phyloP scores from a whole-genome alignment of 1,140 invertebrate species.

The Calliphora vicina region DNA sequence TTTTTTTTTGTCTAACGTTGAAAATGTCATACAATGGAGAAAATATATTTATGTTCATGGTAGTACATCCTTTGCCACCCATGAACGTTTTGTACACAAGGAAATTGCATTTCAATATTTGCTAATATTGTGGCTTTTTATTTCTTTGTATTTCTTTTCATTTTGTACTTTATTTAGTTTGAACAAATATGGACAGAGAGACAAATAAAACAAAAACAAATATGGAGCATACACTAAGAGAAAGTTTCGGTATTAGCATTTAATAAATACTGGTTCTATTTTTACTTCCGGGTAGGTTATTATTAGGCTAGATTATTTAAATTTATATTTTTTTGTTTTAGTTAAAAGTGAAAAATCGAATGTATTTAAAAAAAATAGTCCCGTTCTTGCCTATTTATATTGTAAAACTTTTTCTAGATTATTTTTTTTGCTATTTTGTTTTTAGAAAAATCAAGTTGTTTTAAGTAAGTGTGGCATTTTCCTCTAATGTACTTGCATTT shows the following conservation, averaged over 20 bases:
- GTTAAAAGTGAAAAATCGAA: no score
- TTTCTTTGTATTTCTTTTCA: not conserved
- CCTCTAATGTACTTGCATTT: not conserved
- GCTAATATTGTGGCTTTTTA: conserved; percentile 15
- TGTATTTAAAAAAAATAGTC: no score
- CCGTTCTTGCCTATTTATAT: not conserved
- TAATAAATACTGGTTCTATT: no score
- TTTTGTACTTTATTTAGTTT: not conserved
- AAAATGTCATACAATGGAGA: not conserved
- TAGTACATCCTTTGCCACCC: not conserved
- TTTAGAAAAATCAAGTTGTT: not conserved
- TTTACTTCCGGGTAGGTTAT: no score
- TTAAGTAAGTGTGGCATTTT: conserved; percentile 13
- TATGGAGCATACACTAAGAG: no score
- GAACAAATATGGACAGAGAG: no score
- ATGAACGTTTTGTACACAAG: not conserved
- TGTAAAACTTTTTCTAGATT: not conserved
- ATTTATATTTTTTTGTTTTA: no score
- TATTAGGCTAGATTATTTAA: no score
- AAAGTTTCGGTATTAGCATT: no score
- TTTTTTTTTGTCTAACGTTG: not conserved
- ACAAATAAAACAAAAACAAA: no score
- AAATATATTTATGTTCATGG: no score
- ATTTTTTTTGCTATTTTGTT: not conserved
- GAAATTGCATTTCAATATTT: conserved; percentile 14